Evolutionary conservation across 2,113 vertebrate species (phyloP).

Genomic region (Prunella fulvescens): DNA sequence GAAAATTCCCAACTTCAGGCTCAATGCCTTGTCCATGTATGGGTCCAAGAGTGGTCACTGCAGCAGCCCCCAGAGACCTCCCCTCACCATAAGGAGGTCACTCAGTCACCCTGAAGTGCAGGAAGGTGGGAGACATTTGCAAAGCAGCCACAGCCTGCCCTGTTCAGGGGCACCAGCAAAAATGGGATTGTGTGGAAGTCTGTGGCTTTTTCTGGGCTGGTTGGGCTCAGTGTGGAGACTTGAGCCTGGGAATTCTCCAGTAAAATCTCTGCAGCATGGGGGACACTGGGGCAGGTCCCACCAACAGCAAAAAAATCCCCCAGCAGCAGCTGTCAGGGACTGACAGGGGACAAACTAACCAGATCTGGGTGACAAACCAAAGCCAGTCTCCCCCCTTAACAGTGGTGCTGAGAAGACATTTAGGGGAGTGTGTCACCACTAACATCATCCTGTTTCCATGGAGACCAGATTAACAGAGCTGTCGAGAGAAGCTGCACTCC

Average conservation of each 20-base stretch:
- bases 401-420: constrained; percentile 27
- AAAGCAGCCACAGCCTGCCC: background rate
- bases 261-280: background rate
- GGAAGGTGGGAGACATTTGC: background rate
- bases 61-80: background rate
- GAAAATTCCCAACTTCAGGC: background rate
- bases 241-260: background rate
- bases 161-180: background rate
- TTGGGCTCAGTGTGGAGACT: background rate
- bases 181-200: rapidly evolving
- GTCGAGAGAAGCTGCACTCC: background rate
- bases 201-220: background rate
- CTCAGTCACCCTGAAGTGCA: rapidly evolving
- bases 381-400: background rate
- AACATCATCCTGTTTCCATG: constrained; percentile 68
- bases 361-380: constrained; percentile 14
- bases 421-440: constrained; percentile 16
- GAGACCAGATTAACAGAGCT: constrained; percentile 62
- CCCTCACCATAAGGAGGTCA: background rate
- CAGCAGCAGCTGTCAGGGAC: background rate
- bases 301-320: background rate
- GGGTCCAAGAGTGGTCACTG: background rate
- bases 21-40: background rate
- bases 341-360: background rate
- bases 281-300: background rate